Evolutionary conservation across 2,888 invertebrate genomes (phyloP), one percentile per base, ranked within the genome.

Genomic region (Abrostola tripartita): DNA sequence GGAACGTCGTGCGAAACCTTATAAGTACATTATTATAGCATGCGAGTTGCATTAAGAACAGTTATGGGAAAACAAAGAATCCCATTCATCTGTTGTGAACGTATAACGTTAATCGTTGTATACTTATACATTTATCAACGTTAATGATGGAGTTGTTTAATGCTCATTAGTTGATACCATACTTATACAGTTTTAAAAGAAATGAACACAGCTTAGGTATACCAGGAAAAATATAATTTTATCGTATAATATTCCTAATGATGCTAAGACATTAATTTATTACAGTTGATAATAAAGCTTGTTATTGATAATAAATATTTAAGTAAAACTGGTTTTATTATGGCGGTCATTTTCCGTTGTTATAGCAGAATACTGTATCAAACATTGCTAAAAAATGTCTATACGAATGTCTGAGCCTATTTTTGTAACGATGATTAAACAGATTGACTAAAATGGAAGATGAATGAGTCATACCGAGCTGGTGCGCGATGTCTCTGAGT

Each of bases 401-500:
- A 4, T 24, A 24, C 24, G 24, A 24, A 24, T 24, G 24, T 24
- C 24, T 4, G 1, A 24, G 24, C 24, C 24, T 24, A 24, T 24
- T 24, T 24, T 4, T 24, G 24, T 42, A 10, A 10, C 14, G 14
- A 11, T 12, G 37, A 12, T 9, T 12, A 51, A 51, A 35, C 37
- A 35, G 5, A 37, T 37, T 37, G 42, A 55, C n/a, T 35, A 41
- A 10, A 53, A 8, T n/a, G 52, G 24, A 10, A n/a, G 14, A 10
- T 54, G 49, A 58, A n/a, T 35, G 5, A 40, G 5, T 49, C 14
- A 6, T 54, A 98, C 98, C 96, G 78, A 98, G 95, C 92, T 99
- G 98, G 61, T 96, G 96, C 12, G 98, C 97, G 86, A 99, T 98
- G 88, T 99, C 98, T 81, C 96, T 96, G 81, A 99, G 96, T 75